Evolutionary conservation across 2,888 invertebrate species (phyloP).

Genomic region (Amaurobius ferox): DNA sequence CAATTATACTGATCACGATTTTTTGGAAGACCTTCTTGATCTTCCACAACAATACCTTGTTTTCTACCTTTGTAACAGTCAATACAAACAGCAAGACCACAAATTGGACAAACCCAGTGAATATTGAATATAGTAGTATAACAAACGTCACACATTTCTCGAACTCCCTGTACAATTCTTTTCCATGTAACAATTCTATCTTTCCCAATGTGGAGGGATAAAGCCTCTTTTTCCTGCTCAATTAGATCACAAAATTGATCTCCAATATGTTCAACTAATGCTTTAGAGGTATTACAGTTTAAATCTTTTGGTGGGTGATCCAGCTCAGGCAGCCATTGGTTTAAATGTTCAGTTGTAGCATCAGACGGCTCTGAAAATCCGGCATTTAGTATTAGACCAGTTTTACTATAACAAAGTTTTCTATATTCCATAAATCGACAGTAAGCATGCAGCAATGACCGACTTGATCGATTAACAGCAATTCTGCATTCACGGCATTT

Average conservation of each 20-base stretch:
- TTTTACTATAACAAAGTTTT: conserved; percentile 90
- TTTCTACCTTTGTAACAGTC: conserved; percentile 94
- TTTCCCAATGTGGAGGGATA: conserved; percentile 63
- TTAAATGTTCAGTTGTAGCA: conserved; percentile 83
- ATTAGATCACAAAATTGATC: conserved; percentile 96
- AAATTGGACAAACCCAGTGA: conserved; percentile 98
- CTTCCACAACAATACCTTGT: conserved; percentile 78
- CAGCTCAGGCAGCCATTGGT: conserved; percentile 89
- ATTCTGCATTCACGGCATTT: conserved; percentile 96
- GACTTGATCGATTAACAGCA: conserved; percentile 88
- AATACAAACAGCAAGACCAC: conserved; percentile 97
- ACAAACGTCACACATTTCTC: conserved; percentile 98
- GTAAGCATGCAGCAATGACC: conserved; percentile 84
- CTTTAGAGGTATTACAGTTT: conserved; percentile 90
- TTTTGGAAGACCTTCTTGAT: conserved; percentile 75
- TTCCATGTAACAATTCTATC: conserved; percentile 92
- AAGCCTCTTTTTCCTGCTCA: conserved; percentile 90
- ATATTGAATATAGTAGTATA: conserved; percentile 98
- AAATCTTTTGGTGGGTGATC: conserved; percentile 82
- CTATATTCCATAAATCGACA: conserved; percentile 97
- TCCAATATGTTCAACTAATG: conserved; percentile 88
- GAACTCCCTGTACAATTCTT: conserved; percentile 93
- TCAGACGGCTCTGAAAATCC: conserved; percentile 94
- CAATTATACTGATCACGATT: conserved; percentile 88
- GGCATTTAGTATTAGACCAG: conserved; percentile 89